phyloP scores from a whole-genome alignment of 2,113 vertebrate species.

The Argyrosomus japonicus region DNA sequence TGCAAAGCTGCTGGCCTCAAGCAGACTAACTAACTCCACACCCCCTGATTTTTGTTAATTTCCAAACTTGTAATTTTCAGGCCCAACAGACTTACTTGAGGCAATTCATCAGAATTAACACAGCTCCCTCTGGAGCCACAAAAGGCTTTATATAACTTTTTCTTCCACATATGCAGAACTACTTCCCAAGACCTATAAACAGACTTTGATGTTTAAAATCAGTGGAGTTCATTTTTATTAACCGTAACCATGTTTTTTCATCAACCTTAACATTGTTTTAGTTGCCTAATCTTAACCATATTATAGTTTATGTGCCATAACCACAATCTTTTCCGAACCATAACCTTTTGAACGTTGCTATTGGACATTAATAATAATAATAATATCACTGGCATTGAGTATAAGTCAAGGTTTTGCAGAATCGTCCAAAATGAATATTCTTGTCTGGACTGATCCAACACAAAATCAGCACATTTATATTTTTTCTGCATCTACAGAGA shows the following conservation, averaged over 20 bases:
- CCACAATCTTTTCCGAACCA: neutral
- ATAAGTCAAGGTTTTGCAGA: neutral
- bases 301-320: neutral
- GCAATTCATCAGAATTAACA: neutral
- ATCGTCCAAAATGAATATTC: neutral
- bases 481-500: neutral
- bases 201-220: too few species aligned
- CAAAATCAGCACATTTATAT: neutral
- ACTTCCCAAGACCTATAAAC: too few species aligned
- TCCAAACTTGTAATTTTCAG: neutral
- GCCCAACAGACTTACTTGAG: neutral
- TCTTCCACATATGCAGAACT: too few species aligned
- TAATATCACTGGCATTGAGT: neutral
- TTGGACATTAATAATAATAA: neutral
- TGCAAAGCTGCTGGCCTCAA: neutral
- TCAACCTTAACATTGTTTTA: neutral
- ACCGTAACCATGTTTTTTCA: neutral
- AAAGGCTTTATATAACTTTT: too few species aligned
- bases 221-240: neutral
- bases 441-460: neutral
- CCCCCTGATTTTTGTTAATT: neutral
- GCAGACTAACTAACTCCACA: neutral
- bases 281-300: neutral
- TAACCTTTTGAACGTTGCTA: neutral
- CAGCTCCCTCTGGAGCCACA: too few species aligned